Evolutionary conservation across 2,888 invertebrate genomes (phyloP), one percentile per base, ranked within the genome.

Genomic region (Chymomyza amoena): DNA sequence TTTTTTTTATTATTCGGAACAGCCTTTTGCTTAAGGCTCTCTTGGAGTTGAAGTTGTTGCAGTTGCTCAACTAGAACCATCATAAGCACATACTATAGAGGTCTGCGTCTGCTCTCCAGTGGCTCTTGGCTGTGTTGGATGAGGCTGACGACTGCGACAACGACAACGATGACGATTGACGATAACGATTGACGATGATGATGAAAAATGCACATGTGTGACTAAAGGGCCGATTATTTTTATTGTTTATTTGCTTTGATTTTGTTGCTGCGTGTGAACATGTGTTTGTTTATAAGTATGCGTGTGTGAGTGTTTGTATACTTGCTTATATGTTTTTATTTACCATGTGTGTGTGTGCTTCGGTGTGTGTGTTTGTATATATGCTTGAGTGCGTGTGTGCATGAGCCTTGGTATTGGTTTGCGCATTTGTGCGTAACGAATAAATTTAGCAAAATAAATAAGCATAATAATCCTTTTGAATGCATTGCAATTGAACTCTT

Each of bases 381-480:
- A 60, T 61, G 59, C 60, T 50, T 64, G 52, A 28, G 15, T n/a
- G 45, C 59, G 59, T 32, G 57, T 57, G 25, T 68, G 63, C n/a
- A 32, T 13, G 52, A 71, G 66, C 52, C n/a, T 73, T 50, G 68
- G 72, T 74, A 66, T 75, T 71, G 75, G 74, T 79, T 80, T 88
- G 86, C 78, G 77, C 86, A 86, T 77, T 82, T 86, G 82, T 86
- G 87, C 86, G 88, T 81, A 88, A 81, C 87, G 82, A 88, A 86
- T 88, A 86, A 88, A 88, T 86, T 88, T 86, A 82, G 87, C 82
- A 84, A 88, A 86, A 88, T 85, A 87, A 88, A 87, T 88, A 86
- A 86, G 88, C 81, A 82, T 84, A 88, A 86, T 86, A 86, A 86
- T 88, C 86, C 87, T 80, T 84, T 88, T 86, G 85, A 83, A 88